Percentiles rank a stretch among this genome's conserved stretches.
Evolutionary conservation across 2,888 invertebrate genomes (phyloP).

Genomic region (Entomobrya proxima): DNA sequence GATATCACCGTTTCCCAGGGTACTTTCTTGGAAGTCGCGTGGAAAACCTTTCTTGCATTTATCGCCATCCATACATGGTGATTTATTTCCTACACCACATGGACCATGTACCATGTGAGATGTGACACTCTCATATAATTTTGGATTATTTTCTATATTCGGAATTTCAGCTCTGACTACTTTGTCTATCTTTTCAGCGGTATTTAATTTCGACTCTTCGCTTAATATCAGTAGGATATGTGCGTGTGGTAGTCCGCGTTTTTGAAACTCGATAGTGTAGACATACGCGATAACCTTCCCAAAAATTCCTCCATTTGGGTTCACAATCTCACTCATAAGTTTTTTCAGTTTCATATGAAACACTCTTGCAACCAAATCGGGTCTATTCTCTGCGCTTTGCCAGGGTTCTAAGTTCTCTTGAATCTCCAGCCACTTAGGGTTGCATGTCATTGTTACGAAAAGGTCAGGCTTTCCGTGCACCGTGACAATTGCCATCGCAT

Average conservation of each 20-base stretch:
- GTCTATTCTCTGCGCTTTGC: conserved; percentile 70
- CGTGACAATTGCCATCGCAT: too few species aligned
- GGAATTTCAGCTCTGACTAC: conserved; percentile 74
- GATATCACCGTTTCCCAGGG: too few species aligned
- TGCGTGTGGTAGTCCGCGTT: conserved; percentile 73
- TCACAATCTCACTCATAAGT: conserved; percentile 66
- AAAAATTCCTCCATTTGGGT: conserved; percentile 68
- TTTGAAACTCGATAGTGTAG: conserved; percentile 75
- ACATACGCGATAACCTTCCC: conserved; percentile 70
- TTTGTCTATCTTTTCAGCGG: conserved; percentile 63
- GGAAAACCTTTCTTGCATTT: conserved; percentile 74
- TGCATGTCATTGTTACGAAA: conserved; percentile 78
- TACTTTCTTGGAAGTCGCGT: conserved; percentile 72
- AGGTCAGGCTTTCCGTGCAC: conserved; percentile 77
- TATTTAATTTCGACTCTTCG: conserved; percentile 58
- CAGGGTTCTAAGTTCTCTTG: conserved; percentile 62
- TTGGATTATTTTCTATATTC: conserved; percentile 65
- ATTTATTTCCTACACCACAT: conserved; percentile 72
- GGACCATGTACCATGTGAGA: conserved; percentile 75
- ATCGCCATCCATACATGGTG: conserved; percentile 75
- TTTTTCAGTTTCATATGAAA: conserved; percentile 74
- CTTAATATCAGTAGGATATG: conserved; percentile 71
- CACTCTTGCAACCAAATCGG: conserved; percentile 74
- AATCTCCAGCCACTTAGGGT: conserved; percentile 77
- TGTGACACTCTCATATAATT: conserved; percentile 67